phyloP scores from a whole-genome alignment of 2,888 invertebrate species.

The Chesias legatella region DNA sequence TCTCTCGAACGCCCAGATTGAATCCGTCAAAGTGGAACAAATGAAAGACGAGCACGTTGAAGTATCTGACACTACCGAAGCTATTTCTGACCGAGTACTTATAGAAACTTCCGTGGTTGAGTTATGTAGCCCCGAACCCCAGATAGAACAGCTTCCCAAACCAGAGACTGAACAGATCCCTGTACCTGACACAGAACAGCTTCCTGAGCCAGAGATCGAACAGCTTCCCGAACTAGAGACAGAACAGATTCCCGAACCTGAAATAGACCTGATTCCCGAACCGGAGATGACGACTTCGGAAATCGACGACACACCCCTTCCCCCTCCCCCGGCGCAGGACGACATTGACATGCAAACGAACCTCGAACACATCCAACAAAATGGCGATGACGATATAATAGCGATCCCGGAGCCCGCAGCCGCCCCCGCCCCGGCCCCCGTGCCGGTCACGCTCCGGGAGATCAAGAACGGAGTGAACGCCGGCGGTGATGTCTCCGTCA shows the following conservation, averaged over 20 bases:
- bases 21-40: conserved; percentile 3
- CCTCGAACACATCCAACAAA: conserved; percentile 26
- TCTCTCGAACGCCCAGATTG: conserved; percentile 1
- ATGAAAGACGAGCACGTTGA: conserved; percentile 4
- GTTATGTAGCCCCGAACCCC: not conserved
- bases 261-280: conserved; percentile 5
- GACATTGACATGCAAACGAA: conserved; percentile 24
- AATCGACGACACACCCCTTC: conserved; percentile 41
- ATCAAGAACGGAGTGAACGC: conserved; percentile 26
- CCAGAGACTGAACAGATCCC: conserved; percentile 10
- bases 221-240: no score
- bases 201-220: no score
- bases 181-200: not conserved
- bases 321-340: conserved; percentile 44
- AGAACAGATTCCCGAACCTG: no score
- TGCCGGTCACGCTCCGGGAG: conserved; percentile 28
- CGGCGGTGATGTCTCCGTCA: conserved; percentile 33
- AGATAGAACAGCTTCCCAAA: conserved; percentile 2
- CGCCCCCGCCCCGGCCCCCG: no score
- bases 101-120: conserved; percentile 1
- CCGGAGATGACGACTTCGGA: conserved; percentile 25
- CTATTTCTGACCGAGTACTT: conserved; percentile 1
- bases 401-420: conserved; percentile 24
- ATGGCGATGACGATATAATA: conserved; percentile 24
- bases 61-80: not conserved